phyloP scores from a whole-genome alignment of 2,797 vertebrate species.

The Chaetodon trifasciatus region DNA sequence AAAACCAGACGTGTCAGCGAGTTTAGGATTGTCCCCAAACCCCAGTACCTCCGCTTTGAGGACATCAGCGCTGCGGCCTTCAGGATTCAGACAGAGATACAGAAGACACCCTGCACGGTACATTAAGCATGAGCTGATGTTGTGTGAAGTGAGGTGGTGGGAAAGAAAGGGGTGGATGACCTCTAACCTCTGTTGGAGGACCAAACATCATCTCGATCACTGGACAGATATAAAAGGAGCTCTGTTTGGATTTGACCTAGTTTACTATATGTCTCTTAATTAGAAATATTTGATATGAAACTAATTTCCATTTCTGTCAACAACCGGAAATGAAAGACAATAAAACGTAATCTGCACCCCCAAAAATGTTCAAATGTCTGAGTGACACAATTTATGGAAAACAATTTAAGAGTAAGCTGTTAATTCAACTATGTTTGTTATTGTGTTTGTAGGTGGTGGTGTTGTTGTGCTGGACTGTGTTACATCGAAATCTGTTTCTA shows the following conservation, averaged over 20 bases:
- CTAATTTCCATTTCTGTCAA: not conserved
- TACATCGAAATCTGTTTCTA: not conserved
- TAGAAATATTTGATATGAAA: not conserved
- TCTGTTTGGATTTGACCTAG: not conserved
- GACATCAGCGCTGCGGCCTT: conserved; percentile 93
- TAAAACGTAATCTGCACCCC: not conserved
- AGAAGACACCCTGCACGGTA: conserved; percentile 94
- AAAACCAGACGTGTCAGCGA: conserved; percentile 77
- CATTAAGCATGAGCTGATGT: too few relatives aligned
- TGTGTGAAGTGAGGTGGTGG: not conserved
- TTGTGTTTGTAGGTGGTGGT: not conserved
- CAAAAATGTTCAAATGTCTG: not conserved
- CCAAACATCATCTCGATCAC: not conserved
- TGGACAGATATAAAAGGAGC: not conserved
- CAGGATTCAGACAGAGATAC: conserved; percentile 89
- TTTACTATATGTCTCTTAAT: not conserved
- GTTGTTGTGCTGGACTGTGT: not conserved
- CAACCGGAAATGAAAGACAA: not conserved
- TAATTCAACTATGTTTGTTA: not conserved
- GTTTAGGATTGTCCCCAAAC: conserved; percentile 70
- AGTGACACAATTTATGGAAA: not conserved
- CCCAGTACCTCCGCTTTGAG: conserved; percentile 89
- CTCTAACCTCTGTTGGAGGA: conserved; percentile 2
- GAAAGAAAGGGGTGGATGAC: not conserved
- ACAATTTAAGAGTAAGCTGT: not conserved